Evolutionary conservation across 2,888 invertebrate species (phyloP), one percentile per base, ranked within the genome.

Genomic region (Drosophila leonis): DNA sequence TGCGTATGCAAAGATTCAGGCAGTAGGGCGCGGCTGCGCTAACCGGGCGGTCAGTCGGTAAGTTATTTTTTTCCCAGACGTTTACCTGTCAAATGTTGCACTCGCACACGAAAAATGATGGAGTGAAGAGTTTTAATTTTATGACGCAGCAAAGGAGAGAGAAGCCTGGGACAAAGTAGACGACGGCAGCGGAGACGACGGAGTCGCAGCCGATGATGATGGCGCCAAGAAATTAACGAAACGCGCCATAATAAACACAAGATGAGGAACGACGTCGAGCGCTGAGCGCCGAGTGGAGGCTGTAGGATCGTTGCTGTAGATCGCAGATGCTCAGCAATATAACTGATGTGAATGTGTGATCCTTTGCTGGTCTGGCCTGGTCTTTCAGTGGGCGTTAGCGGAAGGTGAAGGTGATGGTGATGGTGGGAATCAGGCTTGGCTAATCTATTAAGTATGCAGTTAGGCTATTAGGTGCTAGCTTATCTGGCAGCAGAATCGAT

Each of bases 61-160:
- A 68, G 63, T 63, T 64, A 66, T 76, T 68, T 65, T 72, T 75
- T 72, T 80, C 83, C 83, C 83, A 83, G 84, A 84, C 84, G 75
- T 90, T 87, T 90, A 90, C 90, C 91, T 91, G 91, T 91, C 91
- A 91, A 91, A 90, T 83, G 86, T 80, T 88, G 84, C 86, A 84
- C 84, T 84, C 84, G 83, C 87, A 79, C 77, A 83, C 83, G 88
- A 90, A 91, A 91, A 85, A 91, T 91, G 91, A 91, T 91, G 88
- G 91, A 91, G 91, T 90, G 91, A 91, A 88, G 88, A 87, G 90
- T 87, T 90, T 91, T 90, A 82, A 83, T 87, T 91, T 90, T 91
- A 91, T 91, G 90, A 91, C 91, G 88, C 88, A 84, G 91, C 90
- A 88, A 83, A 84, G 85, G 74, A 75, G 79, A 55, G 51, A 65